A percentile compares a stretch with the other conserved stretches of the same genome.
Conservation (phyloP, 2,113 vertebrate species). For the Columba livia region DNA sequence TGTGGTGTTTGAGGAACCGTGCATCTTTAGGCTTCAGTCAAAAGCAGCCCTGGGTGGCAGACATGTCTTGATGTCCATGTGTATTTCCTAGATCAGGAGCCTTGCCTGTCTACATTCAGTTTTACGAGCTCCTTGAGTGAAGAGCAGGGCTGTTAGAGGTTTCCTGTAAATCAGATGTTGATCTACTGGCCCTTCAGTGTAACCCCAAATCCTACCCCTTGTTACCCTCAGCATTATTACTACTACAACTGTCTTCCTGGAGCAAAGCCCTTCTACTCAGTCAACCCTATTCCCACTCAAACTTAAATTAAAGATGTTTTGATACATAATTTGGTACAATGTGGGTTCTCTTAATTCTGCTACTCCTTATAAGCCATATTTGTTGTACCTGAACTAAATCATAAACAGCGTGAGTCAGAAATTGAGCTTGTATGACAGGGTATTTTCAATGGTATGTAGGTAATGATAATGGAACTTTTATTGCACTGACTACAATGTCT, state of each 20-base stretch:
- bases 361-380: background rate
- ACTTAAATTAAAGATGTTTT: background rate
- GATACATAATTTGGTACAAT: background rate
- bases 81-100: background rate
- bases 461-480: background rate
- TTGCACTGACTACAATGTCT: background rate
- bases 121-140: background rate
- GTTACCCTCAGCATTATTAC: background rate
- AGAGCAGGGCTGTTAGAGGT: background rate
- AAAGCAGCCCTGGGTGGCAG: background rate
- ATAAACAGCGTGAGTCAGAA: background rate
- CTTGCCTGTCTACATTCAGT: background rate
- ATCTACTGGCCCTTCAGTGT: background rate
- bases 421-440: background rate
- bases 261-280: background rate
- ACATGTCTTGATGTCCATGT: background rate
- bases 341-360: background rate
- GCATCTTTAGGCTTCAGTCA: background rate
- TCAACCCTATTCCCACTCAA: background rate
- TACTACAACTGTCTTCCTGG: background rate
- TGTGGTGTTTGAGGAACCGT: accelerated
- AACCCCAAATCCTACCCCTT: background rate
- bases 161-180: background rate
- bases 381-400: background rate
- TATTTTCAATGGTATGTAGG: background rate